Base-by-base conservation (phyloP, 2,113 vertebrate species). In the Cyphomyrus discorhynchus region DNA sequence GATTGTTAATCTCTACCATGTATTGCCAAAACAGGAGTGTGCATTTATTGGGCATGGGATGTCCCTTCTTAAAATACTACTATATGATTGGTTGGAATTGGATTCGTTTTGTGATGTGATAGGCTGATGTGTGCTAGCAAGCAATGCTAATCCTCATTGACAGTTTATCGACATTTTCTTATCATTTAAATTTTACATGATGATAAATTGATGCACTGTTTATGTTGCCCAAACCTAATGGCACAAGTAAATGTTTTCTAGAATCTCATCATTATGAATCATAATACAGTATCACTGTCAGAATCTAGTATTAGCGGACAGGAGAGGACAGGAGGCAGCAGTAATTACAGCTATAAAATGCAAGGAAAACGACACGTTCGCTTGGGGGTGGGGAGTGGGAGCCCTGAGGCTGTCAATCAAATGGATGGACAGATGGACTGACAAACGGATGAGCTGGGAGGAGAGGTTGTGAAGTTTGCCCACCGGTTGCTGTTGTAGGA, bases 401-500 rank as follows among this genome's bases (percentile, higher is more conserved):
- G 39, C 11, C 27, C n/a, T n/a, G 83, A 21, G 0, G 27, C 89
- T 31, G 77, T 53, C 56, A 47, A 74, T 47, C 53, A 49, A n/a
- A 50, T 50, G 35, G 50, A 58, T 31, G 31, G 50, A 42, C 50
- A 46, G 53, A 70, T 35, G 19, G 39, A 89, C 77, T 82, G 92
- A 90, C 84, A 88, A 88, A 93, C 66, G 89, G 77, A 92, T 90
- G 89, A 87, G 87, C 88, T 66, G 86, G 89, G 89, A 83, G 90
- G 58, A 83, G 84, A 56, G 90, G 87, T 88, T 82, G 93, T 95
- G 91, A 94, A 93, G 93, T 94, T 94, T 95, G 94, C 95, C 95
- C 96, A 96, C 96, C 96, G 93, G 94, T 96, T 96, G 93, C 93
- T 95, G 94, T 94, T 94, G 96, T 94, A 95, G 95, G 96, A 94